phyloP scores from a whole-genome alignment of 2,888 invertebrate genomes.

The Oligia strigilis region DNA sequence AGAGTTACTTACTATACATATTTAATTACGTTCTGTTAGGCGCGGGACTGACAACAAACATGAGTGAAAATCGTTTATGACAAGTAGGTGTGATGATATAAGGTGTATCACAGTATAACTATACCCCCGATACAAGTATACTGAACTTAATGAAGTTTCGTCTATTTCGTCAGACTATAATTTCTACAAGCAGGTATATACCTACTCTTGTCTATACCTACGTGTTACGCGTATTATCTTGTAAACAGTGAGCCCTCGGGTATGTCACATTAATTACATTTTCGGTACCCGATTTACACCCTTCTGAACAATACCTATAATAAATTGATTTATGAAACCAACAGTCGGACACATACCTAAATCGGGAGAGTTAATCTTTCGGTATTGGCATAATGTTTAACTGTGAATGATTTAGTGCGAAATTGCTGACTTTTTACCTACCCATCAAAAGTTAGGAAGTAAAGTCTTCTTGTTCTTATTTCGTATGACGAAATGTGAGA shows the following conservation, averaged over 20 bases:
- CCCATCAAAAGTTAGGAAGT: not conserved
- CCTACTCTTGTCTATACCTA: not conserved
- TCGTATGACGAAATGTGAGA: not conserved
- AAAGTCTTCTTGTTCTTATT: not conserved
- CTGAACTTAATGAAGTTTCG: conserved; percentile 2
- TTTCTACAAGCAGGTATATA: not conserved
- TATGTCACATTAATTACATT: conserved; percentile 45
- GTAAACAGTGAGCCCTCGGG: conserved; percentile 42
- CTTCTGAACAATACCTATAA: conserved; percentile 43
- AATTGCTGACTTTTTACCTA: not conserved
- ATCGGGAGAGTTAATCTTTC: conserved; percentile 25
- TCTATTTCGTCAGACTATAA: conserved; percentile 21
- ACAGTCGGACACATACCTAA: conserved; percentile 41
- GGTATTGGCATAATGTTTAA: not conserved
- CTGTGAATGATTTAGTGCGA: not conserved
- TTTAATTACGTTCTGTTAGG: not conserved
- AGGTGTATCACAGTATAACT: not conserved
- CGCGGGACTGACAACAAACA: not conserved
- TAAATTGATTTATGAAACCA: conserved; percentile 52
- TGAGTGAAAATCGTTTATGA: not conserved
- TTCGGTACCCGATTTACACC: conserved; percentile 48
- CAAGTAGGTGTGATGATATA: not conserved
- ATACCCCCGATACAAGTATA: not conserved
- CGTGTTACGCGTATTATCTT: conserved; percentile 28
- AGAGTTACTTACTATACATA: not conserved